Conservation (phyloP, 2,797 vertebrate genomes). For the Alauda arvensis region DNA sequence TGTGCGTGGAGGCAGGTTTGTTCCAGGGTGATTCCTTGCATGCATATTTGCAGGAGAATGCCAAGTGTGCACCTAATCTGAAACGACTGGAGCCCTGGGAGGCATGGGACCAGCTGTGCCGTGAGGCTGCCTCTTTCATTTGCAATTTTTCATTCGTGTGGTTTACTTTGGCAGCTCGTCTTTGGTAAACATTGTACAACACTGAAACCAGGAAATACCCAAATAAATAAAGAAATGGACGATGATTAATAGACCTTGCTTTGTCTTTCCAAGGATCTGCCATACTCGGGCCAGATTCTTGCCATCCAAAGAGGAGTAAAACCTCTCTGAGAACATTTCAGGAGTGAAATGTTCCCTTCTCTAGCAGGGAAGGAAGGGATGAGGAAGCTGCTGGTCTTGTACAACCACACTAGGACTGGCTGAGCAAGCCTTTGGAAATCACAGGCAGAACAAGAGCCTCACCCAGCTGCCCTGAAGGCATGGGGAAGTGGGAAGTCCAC, state of each 20-base stretch:
- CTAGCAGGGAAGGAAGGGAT: not conserved
- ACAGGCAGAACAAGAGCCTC: not conserved
- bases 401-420: accelerated
- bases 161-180: not conserved
- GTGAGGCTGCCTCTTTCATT: not conserved
- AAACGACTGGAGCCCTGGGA: not conserved
- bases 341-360: not conserved
- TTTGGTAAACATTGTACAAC: not conserved
- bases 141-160: not conserved
- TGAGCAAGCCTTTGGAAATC: not conserved
- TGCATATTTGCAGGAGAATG: not conserved
- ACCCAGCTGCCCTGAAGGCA: not conserved
- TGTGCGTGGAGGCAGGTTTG: not conserved
- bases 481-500: accelerated
- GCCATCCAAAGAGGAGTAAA: not conserved
- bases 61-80: not conserved
- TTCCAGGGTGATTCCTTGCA: not conserved
- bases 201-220: constrained; percentile 7
- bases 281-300: not conserved
- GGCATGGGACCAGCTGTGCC: not conserved
- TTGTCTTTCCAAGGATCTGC: not conserved
- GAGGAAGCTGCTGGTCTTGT: accelerated
- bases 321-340: accelerated
- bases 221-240: not conserved
- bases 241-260: not conserved